Percentiles rank a stretch among this genome's conserved stretches.
Evolutionary conservation across 1,140 invertebrate species (phyloP).

Genomic region (Pseudobourletiella spinata): DNA sequence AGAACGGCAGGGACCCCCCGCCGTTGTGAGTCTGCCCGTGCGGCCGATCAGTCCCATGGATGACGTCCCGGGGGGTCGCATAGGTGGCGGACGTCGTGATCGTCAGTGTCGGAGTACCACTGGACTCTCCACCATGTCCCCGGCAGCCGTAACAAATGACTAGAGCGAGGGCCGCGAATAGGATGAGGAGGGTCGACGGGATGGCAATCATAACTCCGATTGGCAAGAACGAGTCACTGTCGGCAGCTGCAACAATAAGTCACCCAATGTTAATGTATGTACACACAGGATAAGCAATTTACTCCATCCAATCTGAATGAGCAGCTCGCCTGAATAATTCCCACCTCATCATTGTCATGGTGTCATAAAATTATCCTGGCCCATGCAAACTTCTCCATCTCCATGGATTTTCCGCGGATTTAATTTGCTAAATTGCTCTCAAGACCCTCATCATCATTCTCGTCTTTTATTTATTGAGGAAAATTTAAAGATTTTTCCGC

Average conservation of each 20-base stretch:
- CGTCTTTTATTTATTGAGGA: too few relatives aligned
- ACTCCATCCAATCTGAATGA: background rate
- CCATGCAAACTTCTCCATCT: too few relatives aligned
- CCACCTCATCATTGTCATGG: too few relatives aligned
- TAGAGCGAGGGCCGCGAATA: slow-evolving; percentile 19
- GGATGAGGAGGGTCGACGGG: slow-evolving; percentile 17
- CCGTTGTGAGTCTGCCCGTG: slow-evolving; percentile 1
- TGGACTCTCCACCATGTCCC: background rate
- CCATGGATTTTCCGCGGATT: too few relatives aligned
- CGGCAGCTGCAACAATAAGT: background rate
- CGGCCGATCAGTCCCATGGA: background rate
- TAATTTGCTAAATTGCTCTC: too few relatives aligned
- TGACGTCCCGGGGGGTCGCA: slow-evolving; percentile 21
- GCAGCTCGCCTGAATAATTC: background rate
- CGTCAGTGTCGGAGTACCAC: background rate
- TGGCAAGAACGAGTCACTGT: slow-evolving; percentile 14
- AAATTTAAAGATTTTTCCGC: too few relatives aligned
- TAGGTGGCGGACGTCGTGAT: slow-evolving; percentile 18
- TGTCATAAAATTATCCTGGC: too few relatives aligned
- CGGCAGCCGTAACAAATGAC: slow-evolving; percentile 27
- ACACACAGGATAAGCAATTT: background rate
- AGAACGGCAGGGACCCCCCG: background rate
- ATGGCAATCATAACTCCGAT: slow-evolving; percentile 22
- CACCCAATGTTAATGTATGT: too few relatives aligned
- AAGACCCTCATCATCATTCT: too few relatives aligned